These are phyloP conservation scores for Melanocharis versteri DNA, from an alignment of 2,113 vertebrate genomes.

Conservation along the genomic window DNA sequence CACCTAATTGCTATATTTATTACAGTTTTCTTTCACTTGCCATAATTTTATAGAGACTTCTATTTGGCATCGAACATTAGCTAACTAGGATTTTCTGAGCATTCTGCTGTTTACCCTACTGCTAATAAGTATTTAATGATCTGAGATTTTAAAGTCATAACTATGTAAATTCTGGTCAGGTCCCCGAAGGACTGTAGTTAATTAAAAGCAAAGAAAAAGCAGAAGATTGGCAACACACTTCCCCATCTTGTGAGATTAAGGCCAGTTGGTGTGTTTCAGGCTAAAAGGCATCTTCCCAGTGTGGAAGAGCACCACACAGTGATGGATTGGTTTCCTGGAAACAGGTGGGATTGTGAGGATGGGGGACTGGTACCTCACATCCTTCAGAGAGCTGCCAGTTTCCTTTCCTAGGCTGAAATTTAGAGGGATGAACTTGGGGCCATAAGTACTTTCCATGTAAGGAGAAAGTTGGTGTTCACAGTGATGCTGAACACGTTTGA, in stretches of 20 bases:
- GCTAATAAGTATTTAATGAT: conserved; percentile 51
- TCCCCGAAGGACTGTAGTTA: conserved; percentile 29
- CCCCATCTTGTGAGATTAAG: not conserved
- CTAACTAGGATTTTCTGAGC: conserved; percentile 37
- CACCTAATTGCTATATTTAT: conserved; percentile 49
- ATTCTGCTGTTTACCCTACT: conserved; percentile 39
- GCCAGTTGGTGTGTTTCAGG: not conserved
- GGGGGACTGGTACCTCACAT: not conserved
- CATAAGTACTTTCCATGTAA: not conserved
- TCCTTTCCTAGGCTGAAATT: not conserved
- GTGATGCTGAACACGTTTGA: not conserved
- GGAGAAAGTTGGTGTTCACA: not conserved
- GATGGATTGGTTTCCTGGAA: not conserved
- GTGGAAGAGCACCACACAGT: accelerated
- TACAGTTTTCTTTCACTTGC: conserved; percentile 30
- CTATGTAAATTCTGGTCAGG: conserved; percentile 47
- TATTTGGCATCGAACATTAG: not conserved
- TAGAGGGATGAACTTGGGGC: not conserved
- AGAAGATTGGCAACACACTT: not conserved
- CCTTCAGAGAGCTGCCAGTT: not conserved
- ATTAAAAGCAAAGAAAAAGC: conserved; percentile 43
- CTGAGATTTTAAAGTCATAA: conserved; percentile 55
- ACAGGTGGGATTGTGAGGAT: not conserved
- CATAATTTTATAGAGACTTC: conserved; percentile 24
- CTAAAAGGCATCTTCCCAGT: not conserved